Conservation (phyloP, 2,113 vertebrate genomes). For the Orthonyx spaldingii region DNA sequence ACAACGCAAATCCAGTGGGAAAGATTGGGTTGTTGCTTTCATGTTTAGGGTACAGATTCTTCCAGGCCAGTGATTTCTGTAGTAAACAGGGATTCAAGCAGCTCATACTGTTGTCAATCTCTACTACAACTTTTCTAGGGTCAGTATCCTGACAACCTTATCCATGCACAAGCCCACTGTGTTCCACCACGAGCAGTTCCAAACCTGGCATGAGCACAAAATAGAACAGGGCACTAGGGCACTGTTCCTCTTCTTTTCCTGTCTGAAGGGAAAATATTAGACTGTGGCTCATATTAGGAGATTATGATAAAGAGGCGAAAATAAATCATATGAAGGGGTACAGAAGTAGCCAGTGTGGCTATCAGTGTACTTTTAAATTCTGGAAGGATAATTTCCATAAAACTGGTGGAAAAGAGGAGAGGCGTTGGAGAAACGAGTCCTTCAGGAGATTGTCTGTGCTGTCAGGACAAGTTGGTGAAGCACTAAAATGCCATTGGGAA, state of each 20-base stretch:
- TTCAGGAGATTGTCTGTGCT: neutral
- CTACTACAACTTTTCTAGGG: rapidly evolving
- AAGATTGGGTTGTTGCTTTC: neutral
- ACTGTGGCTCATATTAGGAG: neutral
- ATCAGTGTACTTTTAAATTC: neutral
- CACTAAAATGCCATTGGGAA: neutral
- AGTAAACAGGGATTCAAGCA: neutral
- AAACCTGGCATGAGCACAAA: neutral
- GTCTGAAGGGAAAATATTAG: neutral
- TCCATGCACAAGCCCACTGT: neutral
- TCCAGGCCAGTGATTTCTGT: neutral
- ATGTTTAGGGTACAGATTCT: neutral
- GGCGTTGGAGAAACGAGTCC: neutral
- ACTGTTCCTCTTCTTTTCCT: neutral
- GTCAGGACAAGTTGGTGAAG: neutral
- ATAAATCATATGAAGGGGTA: neutral
- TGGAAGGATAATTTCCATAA: neutral
- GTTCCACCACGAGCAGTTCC: neutral
- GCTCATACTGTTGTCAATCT: neutral
- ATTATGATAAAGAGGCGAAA: neutral
- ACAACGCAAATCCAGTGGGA: neutral
- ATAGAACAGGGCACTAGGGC: neutral
- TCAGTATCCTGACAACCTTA: neutral
- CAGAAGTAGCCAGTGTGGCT: neutral
- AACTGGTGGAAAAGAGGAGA: neutral